Percentiles rank a stretch among this genome's conserved stretches.
These are phyloP conservation scores for Meles meles DNA, from an alignment of 2,113 vertebrate species.

Conservation along the genomic window DNA sequence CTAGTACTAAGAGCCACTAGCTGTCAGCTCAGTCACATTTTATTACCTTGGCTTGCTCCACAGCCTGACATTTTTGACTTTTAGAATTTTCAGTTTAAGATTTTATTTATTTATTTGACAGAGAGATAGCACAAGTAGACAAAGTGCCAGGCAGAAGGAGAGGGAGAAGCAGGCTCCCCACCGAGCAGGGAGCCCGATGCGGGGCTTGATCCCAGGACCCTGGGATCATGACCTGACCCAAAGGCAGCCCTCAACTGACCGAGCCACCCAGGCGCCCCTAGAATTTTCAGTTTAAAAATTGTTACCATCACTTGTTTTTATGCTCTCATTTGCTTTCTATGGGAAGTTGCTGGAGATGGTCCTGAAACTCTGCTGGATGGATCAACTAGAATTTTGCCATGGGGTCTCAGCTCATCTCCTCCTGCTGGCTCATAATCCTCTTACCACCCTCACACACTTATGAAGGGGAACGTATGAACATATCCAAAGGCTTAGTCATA, in stretches of 20 bases:
- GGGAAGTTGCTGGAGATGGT: neutral
- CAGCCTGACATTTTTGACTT: neutral
- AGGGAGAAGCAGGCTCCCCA: too few species aligned
- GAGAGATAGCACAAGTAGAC: too few species aligned
- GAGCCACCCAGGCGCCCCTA: neutral
- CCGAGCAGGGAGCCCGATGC: too few species aligned
- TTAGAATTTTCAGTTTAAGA: neutral
- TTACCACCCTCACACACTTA: neutral
- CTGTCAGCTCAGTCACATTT: neutral
- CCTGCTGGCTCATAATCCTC: neutral
- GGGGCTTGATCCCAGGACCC: too few species aligned
- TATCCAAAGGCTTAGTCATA: neutral
- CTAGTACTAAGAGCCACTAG: neutral
- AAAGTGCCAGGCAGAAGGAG: too few species aligned
- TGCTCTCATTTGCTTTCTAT: neutral
- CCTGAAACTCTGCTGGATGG: neutral
- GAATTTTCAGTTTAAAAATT: neutral
- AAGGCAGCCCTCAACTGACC: too few species aligned
- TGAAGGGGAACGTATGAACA: fast-evolving
- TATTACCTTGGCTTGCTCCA: neutral
- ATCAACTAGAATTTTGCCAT: neutral
- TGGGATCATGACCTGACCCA: too few species aligned
- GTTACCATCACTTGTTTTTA: neutral
- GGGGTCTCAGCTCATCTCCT: neutral
- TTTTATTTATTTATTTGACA: too few species aligned